A percentile compares a stretch with the other conserved stretches of the same genome.
phyloP scores from a whole-genome alignment of 2,888 invertebrate genomes.

The Trissolcus brochymenae region DNA sequence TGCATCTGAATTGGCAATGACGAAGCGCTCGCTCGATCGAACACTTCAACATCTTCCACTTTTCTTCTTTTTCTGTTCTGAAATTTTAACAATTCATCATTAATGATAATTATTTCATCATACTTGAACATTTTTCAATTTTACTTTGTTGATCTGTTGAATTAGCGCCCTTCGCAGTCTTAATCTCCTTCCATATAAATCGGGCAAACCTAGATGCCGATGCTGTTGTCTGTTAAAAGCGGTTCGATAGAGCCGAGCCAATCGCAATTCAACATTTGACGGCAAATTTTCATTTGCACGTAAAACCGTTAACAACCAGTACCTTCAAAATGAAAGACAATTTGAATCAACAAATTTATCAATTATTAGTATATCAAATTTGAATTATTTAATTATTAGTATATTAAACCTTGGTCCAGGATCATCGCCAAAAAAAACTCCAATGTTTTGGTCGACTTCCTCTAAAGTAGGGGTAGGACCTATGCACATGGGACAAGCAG shows the following conservation, averaged over 20 bases:
- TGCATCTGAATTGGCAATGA: slow-evolving; percentile 46
- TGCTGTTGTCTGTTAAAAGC: slow-evolving; percentile 91
- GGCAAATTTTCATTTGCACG: slow-evolving; percentile 78
- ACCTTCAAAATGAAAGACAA: slow-evolving; percentile 75
- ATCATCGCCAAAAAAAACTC: slow-evolving; percentile 70
- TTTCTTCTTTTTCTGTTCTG: slow-evolving; percentile 24
- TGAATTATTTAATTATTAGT: neutral
- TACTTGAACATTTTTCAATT: no score
- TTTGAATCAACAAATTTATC: neutral
- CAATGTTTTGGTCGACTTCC: slow-evolving; percentile 69
- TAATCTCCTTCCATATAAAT: slow-evolving; percentile 67
- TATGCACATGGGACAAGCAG: slow-evolving; percentile 68
- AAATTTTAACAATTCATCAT: slow-evolving; percentile 11
- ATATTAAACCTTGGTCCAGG: slow-evolving; percentile 70
- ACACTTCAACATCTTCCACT: slow-evolving; percentile 8
- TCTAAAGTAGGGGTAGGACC: slow-evolving; percentile 70
- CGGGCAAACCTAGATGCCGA: slow-evolving; percentile 83
- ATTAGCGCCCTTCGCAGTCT: slow-evolving; percentile 54
- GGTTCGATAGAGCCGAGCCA: slow-evolving; percentile 87
- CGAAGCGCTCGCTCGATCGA: slow-evolving; percentile 7
- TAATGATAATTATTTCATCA: no score
- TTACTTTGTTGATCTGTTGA: neutral
- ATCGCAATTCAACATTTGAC: slow-evolving; percentile 82
- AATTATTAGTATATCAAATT: neutral
- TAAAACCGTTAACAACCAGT: slow-evolving; percentile 89